These are phyloP conservation scores for Butastur rufipennis DNA, from an alignment of 2,113 vertebrate genomes.

Conservation along the genomic window DNA sequence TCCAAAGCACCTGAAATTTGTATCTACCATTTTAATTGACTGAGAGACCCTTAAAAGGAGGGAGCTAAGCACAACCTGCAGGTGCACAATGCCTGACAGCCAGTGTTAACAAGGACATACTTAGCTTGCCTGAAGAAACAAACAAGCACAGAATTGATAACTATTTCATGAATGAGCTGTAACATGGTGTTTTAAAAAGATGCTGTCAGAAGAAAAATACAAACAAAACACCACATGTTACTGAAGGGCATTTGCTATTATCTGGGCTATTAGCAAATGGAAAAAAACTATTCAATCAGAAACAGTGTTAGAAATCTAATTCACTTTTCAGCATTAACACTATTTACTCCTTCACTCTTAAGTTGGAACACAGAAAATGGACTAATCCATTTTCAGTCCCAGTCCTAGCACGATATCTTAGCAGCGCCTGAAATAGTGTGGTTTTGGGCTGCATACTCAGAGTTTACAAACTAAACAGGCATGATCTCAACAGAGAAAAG, in stretches of 20 bases:
- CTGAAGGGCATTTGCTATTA: constrained; percentile 53
- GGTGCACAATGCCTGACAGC: constrained; percentile 40
- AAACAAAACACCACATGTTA: constrained; percentile 41
- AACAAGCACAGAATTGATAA: constrained; percentile 58
- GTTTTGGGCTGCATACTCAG: not conserved
- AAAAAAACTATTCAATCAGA: constrained; percentile 57
- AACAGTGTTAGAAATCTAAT: constrained; percentile 55
- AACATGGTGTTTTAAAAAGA: constrained; percentile 50
- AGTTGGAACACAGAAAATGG: not conserved
- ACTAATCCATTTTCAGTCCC: constrained; percentile 39
- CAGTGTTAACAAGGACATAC: constrained; percentile 33
- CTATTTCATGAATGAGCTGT: constrained; percentile 57
- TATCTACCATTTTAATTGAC: constrained; percentile 12
- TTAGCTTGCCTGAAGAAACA: constrained; percentile 54
- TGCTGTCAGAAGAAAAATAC: constrained; percentile 44
- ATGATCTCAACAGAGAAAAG: not conserved
- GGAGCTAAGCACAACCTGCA: constrained; percentile 19
- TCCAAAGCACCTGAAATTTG: not conserved
- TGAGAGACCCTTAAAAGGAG: not conserved
- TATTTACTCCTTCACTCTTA: constrained; percentile 42
- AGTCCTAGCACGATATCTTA: constrained; percentile 2
- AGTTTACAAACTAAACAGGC: not conserved
- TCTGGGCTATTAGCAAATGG: constrained; percentile 60
- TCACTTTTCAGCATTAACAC: constrained; percentile 31
- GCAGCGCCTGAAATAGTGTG: not conserved